Evolutionary conservation across 2,113 vertebrate species (phyloP).

Genomic region (Lepisosteus osseus): DNA sequence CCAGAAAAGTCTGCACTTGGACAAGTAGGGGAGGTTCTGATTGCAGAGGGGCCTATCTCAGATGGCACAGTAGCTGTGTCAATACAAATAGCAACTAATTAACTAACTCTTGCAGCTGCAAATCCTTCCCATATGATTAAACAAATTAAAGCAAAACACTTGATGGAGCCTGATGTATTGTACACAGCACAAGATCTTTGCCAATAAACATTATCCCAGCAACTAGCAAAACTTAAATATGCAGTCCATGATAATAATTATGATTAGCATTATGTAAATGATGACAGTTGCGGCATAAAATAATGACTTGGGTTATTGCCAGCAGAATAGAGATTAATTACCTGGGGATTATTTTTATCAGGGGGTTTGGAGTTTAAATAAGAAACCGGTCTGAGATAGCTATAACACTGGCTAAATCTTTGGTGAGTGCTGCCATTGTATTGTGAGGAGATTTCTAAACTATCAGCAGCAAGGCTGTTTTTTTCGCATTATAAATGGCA

Average conservation of each 20-base stretch:
- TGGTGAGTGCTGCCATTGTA: no score
- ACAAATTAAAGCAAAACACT: not conserved
- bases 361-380: not conserved
- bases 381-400: no score
- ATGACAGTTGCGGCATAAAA: not conserved
- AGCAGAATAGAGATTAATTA: slow-evolving; percentile 5
- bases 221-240: slow-evolving; percentile 6
- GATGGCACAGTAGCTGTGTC: not conserved
- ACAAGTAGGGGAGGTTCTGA: not conserved
- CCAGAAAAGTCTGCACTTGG: not conserved
- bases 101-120: not conserved
- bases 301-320: slow-evolving; percentile 8
- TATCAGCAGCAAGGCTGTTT: no score
- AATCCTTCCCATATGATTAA: not conserved
- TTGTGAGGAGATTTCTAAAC: no score
- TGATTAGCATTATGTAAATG: slow-evolving; percentile 15
- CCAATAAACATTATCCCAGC: slow-evolving; percentile 5
- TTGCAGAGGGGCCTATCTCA: not conserved
- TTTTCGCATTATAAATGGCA: no score
- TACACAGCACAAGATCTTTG: not conserved
- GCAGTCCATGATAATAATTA: slow-evolving; percentile 11
- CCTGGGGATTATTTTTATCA: not conserved
- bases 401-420: no score
- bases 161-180: not conserved
- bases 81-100: not conserved